These are phyloP conservation scores for Procambarus clarkii DNA, from an alignment of 1,140 invertebrate species.

Conservation along the genomic window DNA sequence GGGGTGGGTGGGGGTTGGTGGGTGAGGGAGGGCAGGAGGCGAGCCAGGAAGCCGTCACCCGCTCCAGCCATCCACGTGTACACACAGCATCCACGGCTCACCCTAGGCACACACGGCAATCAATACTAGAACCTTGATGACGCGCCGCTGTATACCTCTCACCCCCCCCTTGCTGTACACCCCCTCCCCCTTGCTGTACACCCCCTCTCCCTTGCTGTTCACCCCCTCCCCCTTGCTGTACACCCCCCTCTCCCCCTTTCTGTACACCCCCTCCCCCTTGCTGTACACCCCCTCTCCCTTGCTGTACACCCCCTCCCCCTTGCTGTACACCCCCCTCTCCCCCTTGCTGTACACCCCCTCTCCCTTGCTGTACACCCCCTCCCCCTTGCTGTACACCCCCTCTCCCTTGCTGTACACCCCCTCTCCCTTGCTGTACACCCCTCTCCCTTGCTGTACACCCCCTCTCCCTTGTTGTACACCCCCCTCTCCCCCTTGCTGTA, in stretches of 20 bases:
- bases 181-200: neutral
- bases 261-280: too few species aligned
- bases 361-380: too few species aligned
- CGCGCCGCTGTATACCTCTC: constrained; percentile 34
- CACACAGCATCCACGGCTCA: constrained; percentile 8
- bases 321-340: too few species aligned
- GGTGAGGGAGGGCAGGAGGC: neutral
- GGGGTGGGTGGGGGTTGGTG: neutral
- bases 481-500: too few species aligned
- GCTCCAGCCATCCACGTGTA: constrained; percentile 22
- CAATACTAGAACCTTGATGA: constrained; percentile 60
- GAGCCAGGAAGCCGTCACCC: neutral
- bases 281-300: too few species aligned
- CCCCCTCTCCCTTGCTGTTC: neutral
- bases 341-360: too few species aligned
- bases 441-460: neutral
- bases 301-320: too few species aligned
- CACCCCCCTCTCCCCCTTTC: too few species aligned
- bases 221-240: too few species aligned
- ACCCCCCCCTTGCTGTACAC: neutral
- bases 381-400: neutral
- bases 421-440: neutral
- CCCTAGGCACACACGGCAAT: constrained; percentile 48
- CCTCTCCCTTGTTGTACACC: too few species aligned
- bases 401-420: neutral